Evolutionary conservation across 2,113 vertebrate genomes (phyloP).

Genomic region (Hypocryptadius cinnamomeus): DNA sequence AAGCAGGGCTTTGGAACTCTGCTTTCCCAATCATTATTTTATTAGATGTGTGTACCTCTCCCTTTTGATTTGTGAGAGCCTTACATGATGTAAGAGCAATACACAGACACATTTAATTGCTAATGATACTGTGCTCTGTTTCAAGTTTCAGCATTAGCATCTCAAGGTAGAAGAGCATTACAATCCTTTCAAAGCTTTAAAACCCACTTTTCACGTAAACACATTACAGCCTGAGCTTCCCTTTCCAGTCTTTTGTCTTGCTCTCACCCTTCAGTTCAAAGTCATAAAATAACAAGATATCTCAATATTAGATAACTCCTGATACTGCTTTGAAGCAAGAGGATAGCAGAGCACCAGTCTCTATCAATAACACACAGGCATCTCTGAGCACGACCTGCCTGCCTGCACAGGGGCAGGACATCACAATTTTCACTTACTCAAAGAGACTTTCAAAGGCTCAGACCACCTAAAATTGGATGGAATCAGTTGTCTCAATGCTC

Average conservation of each 20-base stretch:
- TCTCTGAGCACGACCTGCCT: neutral
- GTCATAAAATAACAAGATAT: neutral
- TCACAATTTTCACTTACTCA: neutral
- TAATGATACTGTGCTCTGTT: conserved; percentile 13
- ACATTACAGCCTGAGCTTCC: neutral
- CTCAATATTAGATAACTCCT: neutral
- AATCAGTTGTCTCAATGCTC: neutral
- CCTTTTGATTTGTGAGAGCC: conserved; percentile 17
- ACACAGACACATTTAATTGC: conserved; percentile 25
- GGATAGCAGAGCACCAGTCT: neutral
- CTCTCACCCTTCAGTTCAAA: conserved; percentile 8
- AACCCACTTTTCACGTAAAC: neutral
- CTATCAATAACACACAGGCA: neutral
- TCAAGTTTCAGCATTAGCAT: conserved; percentile 41
- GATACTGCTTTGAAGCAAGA: neutral
- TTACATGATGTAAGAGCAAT: conserved; percentile 12
- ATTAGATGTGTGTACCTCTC: neutral
- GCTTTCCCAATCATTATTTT: conserved; percentile 31
- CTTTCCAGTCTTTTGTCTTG: neutral
- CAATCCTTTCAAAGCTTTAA: conserved; percentile 24
- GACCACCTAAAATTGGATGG: neutral
- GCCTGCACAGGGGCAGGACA: neutral
- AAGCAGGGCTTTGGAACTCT: conserved; percentile 10
- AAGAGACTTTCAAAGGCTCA: neutral
- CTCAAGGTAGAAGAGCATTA: conserved; percentile 22